phyloP scores from a whole-genome alignment of 1,140 invertebrate species.

The Drosophila lini region DNA sequence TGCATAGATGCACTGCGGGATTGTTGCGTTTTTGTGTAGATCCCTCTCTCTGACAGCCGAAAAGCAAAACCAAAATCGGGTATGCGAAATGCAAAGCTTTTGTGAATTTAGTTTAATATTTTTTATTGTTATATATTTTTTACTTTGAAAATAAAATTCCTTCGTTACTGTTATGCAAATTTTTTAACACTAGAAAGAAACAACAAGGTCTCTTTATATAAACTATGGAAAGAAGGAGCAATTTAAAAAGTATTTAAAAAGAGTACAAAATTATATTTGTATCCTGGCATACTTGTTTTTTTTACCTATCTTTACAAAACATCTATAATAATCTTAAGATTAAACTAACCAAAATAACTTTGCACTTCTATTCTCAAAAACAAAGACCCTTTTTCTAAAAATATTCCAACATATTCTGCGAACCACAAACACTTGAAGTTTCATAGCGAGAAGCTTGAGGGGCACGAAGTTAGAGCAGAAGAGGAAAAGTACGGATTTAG shows the following conservation, averaged over 20 bases:
- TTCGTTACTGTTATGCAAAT: not conserved
- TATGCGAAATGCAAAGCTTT: constrained; percentile 21
- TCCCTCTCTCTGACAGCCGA: not conserved
- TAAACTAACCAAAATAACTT: not conserved
- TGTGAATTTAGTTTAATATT: not conserved
- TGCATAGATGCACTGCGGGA: constrained; percentile 3
- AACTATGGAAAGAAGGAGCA: not conserved
- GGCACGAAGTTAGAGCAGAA: constrained; percentile 29
- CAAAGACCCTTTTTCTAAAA: not conserved
- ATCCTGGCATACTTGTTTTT: no score
- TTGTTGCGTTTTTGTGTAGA: constrained; percentile 11
- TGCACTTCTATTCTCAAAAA: constrained; percentile 6
- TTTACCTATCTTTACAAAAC: no score
- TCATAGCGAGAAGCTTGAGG: constrained; percentile 19
- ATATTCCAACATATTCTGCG: not conserved
- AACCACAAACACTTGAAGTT: constrained; percentile 1
- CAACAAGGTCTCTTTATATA: not conserved
- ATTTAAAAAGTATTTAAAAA: no score
- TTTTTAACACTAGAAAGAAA: not conserved
- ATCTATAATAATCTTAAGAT: not conserved
- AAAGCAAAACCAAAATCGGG: constrained; percentile 19
- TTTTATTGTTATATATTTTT: not conserved
- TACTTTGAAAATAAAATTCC: no score
- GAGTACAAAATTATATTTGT: not conserved
- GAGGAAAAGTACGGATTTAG: constrained; percentile 11